These are phyloP conservation scores for Drosophila jambulina DNA, from an alignment of 1,140 invertebrate genomes.

Conservation along the genomic window DNA sequence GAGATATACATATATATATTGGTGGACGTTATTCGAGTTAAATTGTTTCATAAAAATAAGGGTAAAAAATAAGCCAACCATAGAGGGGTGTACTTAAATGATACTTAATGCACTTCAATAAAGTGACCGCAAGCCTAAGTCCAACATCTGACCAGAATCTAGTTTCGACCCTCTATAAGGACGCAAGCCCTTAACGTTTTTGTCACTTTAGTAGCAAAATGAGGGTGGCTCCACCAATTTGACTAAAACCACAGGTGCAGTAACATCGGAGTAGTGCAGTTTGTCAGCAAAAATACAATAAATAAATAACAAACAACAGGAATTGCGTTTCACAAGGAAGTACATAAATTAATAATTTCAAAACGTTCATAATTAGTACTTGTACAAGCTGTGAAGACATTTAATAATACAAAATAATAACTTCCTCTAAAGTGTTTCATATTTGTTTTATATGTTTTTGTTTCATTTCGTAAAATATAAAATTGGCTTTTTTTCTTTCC, in stretches of 20 bases:
- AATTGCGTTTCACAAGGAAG: not conserved
- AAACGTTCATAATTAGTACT: not conserved
- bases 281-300: not conserved
- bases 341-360: not conserved
- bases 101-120: not conserved
- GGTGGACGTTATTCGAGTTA: constrained; percentile 26
- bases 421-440: not conserved
- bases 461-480: not conserved
- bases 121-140: not conserved
- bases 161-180: constrained; percentile 5
- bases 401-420: not conserved
- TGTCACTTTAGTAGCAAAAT: not conserved
- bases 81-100: not conserved
- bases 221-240: constrained; percentile 3
- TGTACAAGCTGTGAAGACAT: too few relatives aligned
- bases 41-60: not conserved
- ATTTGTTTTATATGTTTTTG: not conserved
- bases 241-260: constrained; percentile 10
- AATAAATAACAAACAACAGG: not conserved
- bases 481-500: not conserved
- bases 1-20: not conserved
- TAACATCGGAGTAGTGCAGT: not conserved
- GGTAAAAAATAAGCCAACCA: constrained; percentile 1
- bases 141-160: constrained; percentile 3
- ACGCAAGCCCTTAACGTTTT: not conserved